Base-by-base conservation (phyloP, 2,113 vertebrate species). In the Irena cyanogastra region DNA sequence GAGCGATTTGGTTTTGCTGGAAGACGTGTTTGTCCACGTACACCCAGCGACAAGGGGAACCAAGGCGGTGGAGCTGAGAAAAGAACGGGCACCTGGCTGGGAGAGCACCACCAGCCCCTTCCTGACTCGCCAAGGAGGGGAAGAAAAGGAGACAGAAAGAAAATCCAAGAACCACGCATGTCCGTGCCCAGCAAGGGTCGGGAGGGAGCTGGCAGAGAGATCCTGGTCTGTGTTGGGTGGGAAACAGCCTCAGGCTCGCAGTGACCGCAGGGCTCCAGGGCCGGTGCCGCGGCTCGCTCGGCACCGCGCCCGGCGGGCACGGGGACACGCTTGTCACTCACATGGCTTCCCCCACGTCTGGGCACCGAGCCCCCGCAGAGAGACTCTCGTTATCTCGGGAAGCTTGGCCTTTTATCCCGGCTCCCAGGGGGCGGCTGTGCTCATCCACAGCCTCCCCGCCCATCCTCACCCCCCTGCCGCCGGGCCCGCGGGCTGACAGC, bases 241-340 rank as follows among this genome's bases (percentile, higher is more conserved):
- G 49, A 75, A 52, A n/a, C 53, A 87, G 65, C 70, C 61, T 24
- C 26, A 3, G 57, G 37, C 77, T 54, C 26, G 0, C 35, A 7
- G 78, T 2, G 75, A 31, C 49, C 45, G 5, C 68, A 18, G 42
- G 59, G 39, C 75, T 47, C 18, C 9, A 7, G 0, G 1, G 17
- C 31, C 71, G 3, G 10, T 1, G 11, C 59, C 11, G 0, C 0
- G 37, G 57, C 71, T 66, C 45, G 0, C 24, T 31, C 16, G 16
- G 11, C 75, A 31, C 41, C 3, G 0, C 41, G 85, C 76, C 86
- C 27, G 4, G 77, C 47, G 20, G 93, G 72, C 92, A 53, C 31
- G 3, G 85, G 44, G 94, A 88, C 85, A 92, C 35, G 59, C 92
- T 93, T 90, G 91, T 93, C 91, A 96, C 77, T 89, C 91, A 74